Percentiles rank a stretch among this genome's conserved stretches.
These are phyloP conservation scores for Puntigrus tetrazona DNA, from an alignment of 2,113 vertebrate species.

Conservation along the genomic window DNA sequence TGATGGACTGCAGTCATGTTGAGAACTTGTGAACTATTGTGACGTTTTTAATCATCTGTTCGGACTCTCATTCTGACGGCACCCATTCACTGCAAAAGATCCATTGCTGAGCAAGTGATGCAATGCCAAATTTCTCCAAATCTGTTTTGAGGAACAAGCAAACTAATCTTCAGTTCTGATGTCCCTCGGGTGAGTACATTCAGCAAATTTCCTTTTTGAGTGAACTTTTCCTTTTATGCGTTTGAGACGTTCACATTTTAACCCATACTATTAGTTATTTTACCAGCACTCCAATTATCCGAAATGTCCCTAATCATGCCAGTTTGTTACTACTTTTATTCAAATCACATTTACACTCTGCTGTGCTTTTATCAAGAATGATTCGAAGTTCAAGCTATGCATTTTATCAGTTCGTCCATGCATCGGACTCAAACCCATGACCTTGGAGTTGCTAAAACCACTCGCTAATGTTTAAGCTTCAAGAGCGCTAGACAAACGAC, in stretches of 20 bases:
- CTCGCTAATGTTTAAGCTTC: neutral
- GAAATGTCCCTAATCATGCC: neutral
- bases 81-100: too few relatives aligned
- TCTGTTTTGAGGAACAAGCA: neutral
- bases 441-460: neutral
- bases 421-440: neutral
- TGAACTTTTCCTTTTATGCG: neutral
- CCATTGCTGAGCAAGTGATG: too few relatives aligned
- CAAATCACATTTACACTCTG: neutral
- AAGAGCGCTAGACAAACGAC: neutral
- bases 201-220: neutral
- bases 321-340: neutral
- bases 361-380: neutral
- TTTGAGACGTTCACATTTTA: neutral
- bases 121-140: too few relatives aligned
- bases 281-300: neutral
- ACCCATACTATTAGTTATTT: neutral
- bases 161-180: neutral
- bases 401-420: neutral
- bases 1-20: too few relatives aligned
- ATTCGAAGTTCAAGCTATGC: neutral
- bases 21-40: too few relatives aligned
- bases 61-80: too few relatives aligned
- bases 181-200: neutral
- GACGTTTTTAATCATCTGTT: too few relatives aligned